A percentile compares a stretch with the other conserved stretches of the same genome.
Evolutionary conservation across 2,797 vertebrate species (phyloP).

Genomic region (Gorsachius magnificus): DNA sequence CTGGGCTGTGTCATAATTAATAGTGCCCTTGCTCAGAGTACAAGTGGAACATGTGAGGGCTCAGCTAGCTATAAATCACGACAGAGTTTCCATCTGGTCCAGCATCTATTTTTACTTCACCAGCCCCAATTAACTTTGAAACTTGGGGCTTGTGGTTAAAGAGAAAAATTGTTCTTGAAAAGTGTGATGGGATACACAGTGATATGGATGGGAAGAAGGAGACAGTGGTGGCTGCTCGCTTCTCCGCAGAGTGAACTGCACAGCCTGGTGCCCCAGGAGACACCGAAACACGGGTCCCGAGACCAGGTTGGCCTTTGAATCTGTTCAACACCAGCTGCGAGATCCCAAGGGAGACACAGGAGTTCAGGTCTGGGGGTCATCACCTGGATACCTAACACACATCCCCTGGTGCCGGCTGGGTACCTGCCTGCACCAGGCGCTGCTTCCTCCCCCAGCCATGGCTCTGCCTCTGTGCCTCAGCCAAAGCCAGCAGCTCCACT

Average conservation of each 20-base stretch:
- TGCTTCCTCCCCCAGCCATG: not conserved
- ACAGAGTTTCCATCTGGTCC: slow-evolving; percentile 63
- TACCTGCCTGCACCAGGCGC: fast-evolving
- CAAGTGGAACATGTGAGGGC: slow-evolving; percentile 69
- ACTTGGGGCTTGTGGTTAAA: slow-evolving; percentile 41
- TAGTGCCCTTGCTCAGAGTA: slow-evolving; percentile 54
- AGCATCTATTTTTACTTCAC: slow-evolving; percentile 74
- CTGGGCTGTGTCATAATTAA: slow-evolving; percentile 59
- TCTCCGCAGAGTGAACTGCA: not conserved
- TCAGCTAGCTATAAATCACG: slow-evolving; percentile 73
- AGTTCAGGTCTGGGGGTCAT: not conserved
- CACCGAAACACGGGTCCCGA: not conserved
- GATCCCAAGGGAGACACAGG: not conserved
- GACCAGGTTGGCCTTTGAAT: not conserved
- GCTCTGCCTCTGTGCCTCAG: not conserved
- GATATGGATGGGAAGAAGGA: not conserved
- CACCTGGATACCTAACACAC: not conserved
- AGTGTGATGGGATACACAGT: not conserved
- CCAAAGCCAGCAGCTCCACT: not conserved
- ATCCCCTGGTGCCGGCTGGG: not conserved
- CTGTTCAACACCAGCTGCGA: not conserved
- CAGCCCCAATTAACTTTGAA: slow-evolving; percentile 67
- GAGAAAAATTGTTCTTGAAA: slow-evolving; percentile 55
- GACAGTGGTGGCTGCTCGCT: not conserved
- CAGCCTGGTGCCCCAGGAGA: not conserved